Base-by-base conservation (phyloP, 2,888 invertebrate species). In the Disparrhopalites patrizii region DNA sequence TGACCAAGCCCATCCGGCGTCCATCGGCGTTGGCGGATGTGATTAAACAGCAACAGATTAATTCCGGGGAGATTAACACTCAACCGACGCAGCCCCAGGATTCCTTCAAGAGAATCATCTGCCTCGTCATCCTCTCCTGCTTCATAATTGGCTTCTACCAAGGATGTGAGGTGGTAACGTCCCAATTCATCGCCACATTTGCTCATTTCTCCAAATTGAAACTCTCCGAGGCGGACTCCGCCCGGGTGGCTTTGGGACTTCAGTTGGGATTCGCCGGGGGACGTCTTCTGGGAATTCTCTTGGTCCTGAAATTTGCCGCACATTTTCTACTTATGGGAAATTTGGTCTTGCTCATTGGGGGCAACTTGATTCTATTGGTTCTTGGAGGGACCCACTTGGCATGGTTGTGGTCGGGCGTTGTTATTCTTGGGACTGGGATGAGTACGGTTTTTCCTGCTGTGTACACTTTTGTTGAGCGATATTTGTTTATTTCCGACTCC, bases 391-490 rank as follows among this genome's bases (percentile, higher is more conserved):
- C 58, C 0, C 50, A 47, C 0, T 3, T 30, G 4, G 15, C 51
- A 0, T 27, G 58, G 30, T 30, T 71, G 33, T 69, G 69, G 69
- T 36, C 36, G 8, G 61, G 64, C 13, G 56, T 62, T 28, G 43
- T 67, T 23, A 30, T 67, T 8, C 58, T 62, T 33, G 70, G 70
- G 3, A 18, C 56, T 18, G 70, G 70, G 18, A 62, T 69, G 27
- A 62, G 62, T 13, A 64, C 66, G 0, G 23, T 57, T 5, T 50
- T 56, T 3, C 65, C 68, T 0, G 47, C 43, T 25, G 63, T 64
- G 25, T 66, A 50, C 58, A 64, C 63, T 5, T 69, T 56, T 55
- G 69, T 70, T 36, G 70, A 70, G 40, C 36, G 64, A 15, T 65
- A 70, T 47, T 20, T 70, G 8, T 30, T 62, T 36, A 57, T 70